These are phyloP conservation scores for Lepidurus arcticus DNA, from an alignment of 1,140 invertebrate species.

Conservation along the genomic window DNA sequence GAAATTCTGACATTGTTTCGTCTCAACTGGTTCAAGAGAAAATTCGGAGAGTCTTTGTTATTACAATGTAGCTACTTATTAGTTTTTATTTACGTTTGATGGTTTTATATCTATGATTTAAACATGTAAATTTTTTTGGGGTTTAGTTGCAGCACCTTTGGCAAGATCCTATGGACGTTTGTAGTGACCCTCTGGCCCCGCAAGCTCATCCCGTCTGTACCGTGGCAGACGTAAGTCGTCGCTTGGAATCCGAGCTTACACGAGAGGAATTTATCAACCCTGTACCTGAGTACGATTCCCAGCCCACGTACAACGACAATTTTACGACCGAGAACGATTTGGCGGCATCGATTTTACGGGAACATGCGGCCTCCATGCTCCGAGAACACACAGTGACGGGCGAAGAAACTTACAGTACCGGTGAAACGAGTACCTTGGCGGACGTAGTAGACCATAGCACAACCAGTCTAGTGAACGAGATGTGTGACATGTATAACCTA, in stretches of 20 bases:
- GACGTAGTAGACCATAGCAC: constrained; percentile 4
- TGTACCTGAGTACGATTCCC: not conserved
- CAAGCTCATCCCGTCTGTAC: constrained; percentile 32
- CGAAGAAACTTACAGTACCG: not conserved
- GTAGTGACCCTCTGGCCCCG: constrained; percentile 33
- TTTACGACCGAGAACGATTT: constrained; percentile 21
- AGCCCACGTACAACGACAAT: constrained; percentile 8
- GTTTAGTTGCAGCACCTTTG: constrained; percentile 35
- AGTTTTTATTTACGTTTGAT: not conserved
- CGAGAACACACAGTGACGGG: not conserved
- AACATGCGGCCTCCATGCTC: constrained; percentile 25
- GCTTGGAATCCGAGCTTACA: constrained; percentile 23
- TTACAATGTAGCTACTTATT: not conserved
- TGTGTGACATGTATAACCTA: constrained; percentile 34
- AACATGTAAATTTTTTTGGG: not conserved
- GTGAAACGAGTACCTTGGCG: not conserved
- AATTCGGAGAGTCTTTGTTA: not conserved
- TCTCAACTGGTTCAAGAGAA: not conserved
- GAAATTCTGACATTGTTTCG: not conserved
- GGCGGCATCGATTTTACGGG: constrained; percentile 29
- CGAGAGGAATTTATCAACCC: constrained; percentile 20
- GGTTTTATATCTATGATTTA: not conserved
- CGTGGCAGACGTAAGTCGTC: constrained; percentile 4
- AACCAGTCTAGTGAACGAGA: constrained; percentile 26
- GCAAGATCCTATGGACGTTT: constrained; percentile 32